Base-by-base conservation (phyloP, 1,140 invertebrate species). In the Meteorus sp. region DNA sequence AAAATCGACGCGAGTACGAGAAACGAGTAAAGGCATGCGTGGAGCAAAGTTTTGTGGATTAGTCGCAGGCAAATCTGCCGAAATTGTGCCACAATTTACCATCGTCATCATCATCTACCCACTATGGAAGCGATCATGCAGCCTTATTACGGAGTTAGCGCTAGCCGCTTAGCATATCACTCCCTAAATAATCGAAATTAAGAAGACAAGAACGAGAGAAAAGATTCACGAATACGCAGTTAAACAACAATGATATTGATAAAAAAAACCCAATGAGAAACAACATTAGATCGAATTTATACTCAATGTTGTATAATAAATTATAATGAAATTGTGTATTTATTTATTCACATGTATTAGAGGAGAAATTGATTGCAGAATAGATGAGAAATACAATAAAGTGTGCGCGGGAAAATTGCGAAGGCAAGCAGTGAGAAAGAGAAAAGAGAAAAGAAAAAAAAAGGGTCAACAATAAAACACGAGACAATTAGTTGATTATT, bases 1-100 rank as follows among this genome's bases (percentile, higher is more conserved):
- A 95, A 81, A 95, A 95, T 80, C 86, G 92, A 76, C 85, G 93
- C 71, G 94, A 97, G 84, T 97, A 97, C 82, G 94, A 97, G 83
- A 97, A 97, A 82, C 86, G 93, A 85, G 94, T 97, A 72, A 95
- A 95, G 85, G 91, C 93, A 75, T 96, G 94, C 81, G 94, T 97
- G 76, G 94, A 97, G 85, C 93, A 95, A 83, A 94, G 91, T 82
- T 95, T 94, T 85, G 90, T 94, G 82, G 92, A 94, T 86, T 95
- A 92, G 87, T 86, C 62, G 69, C 68, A 66, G 72, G 67, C 63
- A 54, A 68, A 68, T 64, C 69, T 59, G 63, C 63, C 70, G 64
- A 67, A 68, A 61, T 72, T 56, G 54, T 43, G 59, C 33, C 52
- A 69, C 65, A 52, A 60, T 70, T 67, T 68, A 66, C 69, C 69